phyloP scores from a whole-genome alignment of 2,888 invertebrate species.

The Idaea straminata region DNA sequence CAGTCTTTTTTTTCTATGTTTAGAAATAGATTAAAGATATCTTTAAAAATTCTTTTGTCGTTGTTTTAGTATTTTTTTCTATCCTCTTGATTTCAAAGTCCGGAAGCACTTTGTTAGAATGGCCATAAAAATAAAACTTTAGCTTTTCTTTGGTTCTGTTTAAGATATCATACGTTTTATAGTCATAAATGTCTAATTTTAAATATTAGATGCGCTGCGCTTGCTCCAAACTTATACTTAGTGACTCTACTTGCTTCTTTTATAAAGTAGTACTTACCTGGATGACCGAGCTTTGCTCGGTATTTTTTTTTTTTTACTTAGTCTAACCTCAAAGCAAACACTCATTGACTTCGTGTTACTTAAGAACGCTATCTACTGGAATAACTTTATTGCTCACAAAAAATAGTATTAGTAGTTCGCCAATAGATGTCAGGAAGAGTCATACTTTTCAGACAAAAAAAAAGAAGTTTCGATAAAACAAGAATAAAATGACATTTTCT shows the following conservation, averaged over 20 bases:
- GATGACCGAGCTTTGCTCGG: too few relatives aligned
- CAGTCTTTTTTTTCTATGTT: conserved; percentile 4
- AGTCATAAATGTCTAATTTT: not conserved
- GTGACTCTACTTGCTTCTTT: not conserved
- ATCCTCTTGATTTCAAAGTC: conserved; percentile 36
- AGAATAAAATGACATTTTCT: too few relatives aligned
- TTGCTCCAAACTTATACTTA: not conserved
- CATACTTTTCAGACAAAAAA: too few relatives aligned
- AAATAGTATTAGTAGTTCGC: too few relatives aligned
- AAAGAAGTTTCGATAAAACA: too few relatives aligned
- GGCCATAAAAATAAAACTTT: conserved; percentile 42
- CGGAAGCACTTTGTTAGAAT: conserved; percentile 50
- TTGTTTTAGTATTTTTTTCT: conserved; percentile 27
- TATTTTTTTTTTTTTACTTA: too few relatives aligned
- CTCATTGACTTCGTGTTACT: too few relatives aligned
- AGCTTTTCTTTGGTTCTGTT: conserved; percentile 13
- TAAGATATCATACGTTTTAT: not conserved
- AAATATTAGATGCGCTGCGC: not conserved
- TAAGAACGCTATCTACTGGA: too few relatives aligned
- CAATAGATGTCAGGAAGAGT: too few relatives aligned
- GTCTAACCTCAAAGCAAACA: too few relatives aligned
- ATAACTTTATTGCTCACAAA: too few relatives aligned
- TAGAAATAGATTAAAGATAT: conserved; percentile 25
- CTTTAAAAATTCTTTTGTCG: conserved; percentile 18
- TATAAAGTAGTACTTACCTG: too few relatives aligned